Evolutionary conservation across 1,140 invertebrate species (phyloP), one percentile per base, ranked within the genome.

Genomic region (Drosophila ambigua): DNA sequence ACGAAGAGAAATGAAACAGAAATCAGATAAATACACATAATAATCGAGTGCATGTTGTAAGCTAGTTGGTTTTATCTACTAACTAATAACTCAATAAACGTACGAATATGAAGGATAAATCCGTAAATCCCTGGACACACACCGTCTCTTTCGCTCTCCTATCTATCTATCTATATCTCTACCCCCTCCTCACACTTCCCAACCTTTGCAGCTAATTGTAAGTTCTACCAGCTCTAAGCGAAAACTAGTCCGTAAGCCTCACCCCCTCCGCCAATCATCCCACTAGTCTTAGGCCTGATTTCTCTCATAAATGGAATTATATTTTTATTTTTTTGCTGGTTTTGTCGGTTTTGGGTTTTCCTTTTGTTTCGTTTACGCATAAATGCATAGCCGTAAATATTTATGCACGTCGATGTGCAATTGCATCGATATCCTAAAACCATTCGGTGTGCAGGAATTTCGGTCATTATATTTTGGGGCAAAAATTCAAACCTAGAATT

Each of bases 1-100:
- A 45, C 15, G 35, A 41, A 44, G 5, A 8, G 13, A 43, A 55
- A 16, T 15, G 41, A 43, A 67, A 26, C 48, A 20, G 49, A 35
- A 67, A 23, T 54, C 39, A 52, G 26, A 57, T 44, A 15, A 66
- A 45, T 44, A 71, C 45, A 54, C 58, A 61, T 62, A 77, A 67
- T 81, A 82, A 82, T 50, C 68, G 50, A 74, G 54, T 77, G 69
- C 68, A 82, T 81, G 74, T 85, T 81, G 82, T 82, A 85, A 87
- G 82, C 69, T 78, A 87, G 66, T 78, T 85, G 74, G 75, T 87
- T 87, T 85, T 85, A 82, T 87, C 78, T 77, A 62, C 73, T 87
- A 78, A 81, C 61, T 69, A 62, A 72, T 57, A 67, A 55, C 54
- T 41, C 57, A 52, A 51, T 16, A 48, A 53, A 35, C 59, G 28